Evolutionary conservation across 2,888 invertebrate genomes (phyloP).

Genomic region (Melitaea athalia): DNA sequence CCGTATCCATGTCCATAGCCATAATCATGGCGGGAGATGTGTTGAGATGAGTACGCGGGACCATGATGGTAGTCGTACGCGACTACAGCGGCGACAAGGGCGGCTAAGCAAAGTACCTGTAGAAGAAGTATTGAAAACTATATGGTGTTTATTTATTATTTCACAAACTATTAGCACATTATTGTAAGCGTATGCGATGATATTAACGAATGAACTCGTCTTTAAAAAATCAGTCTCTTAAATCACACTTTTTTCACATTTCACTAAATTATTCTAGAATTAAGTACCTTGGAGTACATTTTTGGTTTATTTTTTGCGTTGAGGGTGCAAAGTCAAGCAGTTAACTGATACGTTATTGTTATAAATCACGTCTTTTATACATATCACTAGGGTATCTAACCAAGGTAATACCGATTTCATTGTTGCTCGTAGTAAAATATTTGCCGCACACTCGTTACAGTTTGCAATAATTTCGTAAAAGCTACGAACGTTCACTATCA

Average conservation of each 20-base stretch:
- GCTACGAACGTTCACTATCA: conserved; percentile 23
- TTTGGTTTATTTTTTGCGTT: conserved; percentile 45
- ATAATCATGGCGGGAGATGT: conserved; percentile 58
- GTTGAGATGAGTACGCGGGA: conserved; percentile 62
- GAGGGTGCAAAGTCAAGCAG: conserved; percentile 52
- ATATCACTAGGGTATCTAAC: conserved; percentile 57
- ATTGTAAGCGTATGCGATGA: background rate
- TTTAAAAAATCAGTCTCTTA: background rate
- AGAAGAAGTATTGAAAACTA: no score
- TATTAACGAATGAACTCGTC: background rate
- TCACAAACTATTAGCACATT: no score
- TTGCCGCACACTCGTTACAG: conserved; percentile 43
- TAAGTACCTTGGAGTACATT: conserved; percentile 70
- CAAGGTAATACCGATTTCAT: conserved; percentile 77
- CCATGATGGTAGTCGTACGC: conserved; percentile 48
- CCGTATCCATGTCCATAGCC: conserved; percentile 50
- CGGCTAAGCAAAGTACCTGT: conserved; percentile 54
- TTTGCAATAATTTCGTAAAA: conserved; percentile 65
- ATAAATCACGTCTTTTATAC: conserved; percentile 72
- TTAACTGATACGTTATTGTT: conserved; percentile 64
- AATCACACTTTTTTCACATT: background rate
- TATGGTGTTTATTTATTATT: no score
- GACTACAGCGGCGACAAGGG: conserved; percentile 50
- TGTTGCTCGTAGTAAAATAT: conserved; percentile 56
- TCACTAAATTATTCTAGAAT: background rate